Base-by-base conservation (phyloP, 2,113 vertebrate genomes). In the Ophthalmotilapia sp. region DNA sequence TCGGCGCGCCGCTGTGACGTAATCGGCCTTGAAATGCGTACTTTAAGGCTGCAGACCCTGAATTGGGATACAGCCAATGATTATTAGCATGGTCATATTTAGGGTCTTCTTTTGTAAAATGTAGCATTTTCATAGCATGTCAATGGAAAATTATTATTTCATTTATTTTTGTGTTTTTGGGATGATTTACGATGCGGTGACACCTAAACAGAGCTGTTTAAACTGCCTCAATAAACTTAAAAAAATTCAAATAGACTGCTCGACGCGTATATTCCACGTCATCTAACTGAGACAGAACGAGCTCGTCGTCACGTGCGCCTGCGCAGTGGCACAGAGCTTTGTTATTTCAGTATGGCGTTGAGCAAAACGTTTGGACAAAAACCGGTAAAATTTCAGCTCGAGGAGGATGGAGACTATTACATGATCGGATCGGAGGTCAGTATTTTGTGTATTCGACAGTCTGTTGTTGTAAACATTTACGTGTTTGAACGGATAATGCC, bases 311-410 rank as follows among this genome's bases (percentile, higher is more conserved):
- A 11, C 15, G 21, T 15, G 90, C 95, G 95, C 95, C 36, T 95
- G 96, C 95, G 96, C 95, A 81, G 31, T 90, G 5, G 65, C 15
- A 12, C 55, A 5, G 9, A 80, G 81, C 94, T 91, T 96, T 96
- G 95, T 96, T 96, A 53, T 97, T 86, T 96, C 96, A 98, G 96
- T 94, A 98, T 98, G 98, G 98, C 98, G 90, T 95, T 98, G 62
- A 98, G 98, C 93, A 98, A 98, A 88, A 98, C 98, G 81, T 98
- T 98, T 92, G 98, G 98, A 85, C 98, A 98, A 90, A 98, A 98
- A 96, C 98, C 98, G 90, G 97, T 98, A 54, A 98, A 98, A 93
- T 98, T 98, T 93, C 98, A 98, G 94, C 96, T 98, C 54, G 98
- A 98, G 91, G 98, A 98, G 54, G 97, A 98, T 94, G 98, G 98